Base-by-base conservation (phyloP, 2,797 vertebrate genomes). In the Micropoecilia bifurca region DNA sequence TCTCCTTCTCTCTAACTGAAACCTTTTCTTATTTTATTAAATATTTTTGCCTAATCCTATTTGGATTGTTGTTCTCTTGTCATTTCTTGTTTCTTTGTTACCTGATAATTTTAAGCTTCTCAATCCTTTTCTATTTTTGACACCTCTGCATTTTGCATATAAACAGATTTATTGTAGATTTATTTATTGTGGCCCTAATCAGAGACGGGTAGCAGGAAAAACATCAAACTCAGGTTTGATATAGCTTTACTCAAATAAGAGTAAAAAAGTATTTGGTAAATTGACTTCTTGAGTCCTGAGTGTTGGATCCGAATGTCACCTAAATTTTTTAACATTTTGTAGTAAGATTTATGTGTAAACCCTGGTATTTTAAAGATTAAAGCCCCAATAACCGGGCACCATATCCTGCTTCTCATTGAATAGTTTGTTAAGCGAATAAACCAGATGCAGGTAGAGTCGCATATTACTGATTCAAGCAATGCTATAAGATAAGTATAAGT, bases 1-100 rank as follows among this genome's bases (percentile, higher is more conserved):
- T 3, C n/a, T 82, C 8, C 43, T 30, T 30, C 68, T 48, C 50
- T 76, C 48, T 74, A 47, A 43, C 45, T 36, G n/a, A 73, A 57
- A 83, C 74, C 78, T 84, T 43, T 36, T 71, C 73, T 55, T 57
- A 53, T 81, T 82, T 69, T 50, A 63, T 74, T 28, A 71, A 78
- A 74, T 84, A 10, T 79, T 48, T 48, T 84, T 28, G 47, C 71
- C 46, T 87, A 76, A 90, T 89, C 83, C 76, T 79, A 45, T 83
- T 76, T 80, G 50, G 68, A 55, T 22, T 47, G 22, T 74, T 69
- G n/a, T 85, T 74, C 66, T 63, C n/a, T 87, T 74, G 66, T 63
- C 30, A 3, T 13, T 10, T 36, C 48, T 77, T 78, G 28, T 69
- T 68, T 47, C 41, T 77, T 18, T 71, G 13, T 53, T 30, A 81